Evolutionary conservation across 1,140 invertebrate genomes (phyloP), one percentile per base, ranked within the genome.

Genomic region (Olivierus martensii): DNA sequence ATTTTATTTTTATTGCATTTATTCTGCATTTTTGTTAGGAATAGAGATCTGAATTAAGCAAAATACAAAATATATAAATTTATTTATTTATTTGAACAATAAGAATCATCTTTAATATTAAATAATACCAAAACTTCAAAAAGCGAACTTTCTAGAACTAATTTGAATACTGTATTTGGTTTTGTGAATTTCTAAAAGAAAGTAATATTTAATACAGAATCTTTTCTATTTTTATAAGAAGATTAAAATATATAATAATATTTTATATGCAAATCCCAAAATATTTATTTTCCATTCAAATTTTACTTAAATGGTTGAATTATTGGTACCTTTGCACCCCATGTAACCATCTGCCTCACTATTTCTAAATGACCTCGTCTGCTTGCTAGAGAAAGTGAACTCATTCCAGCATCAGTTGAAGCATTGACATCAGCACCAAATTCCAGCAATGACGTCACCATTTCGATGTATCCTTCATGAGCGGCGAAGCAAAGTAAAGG

Each of bases 341-440:
- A 61, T 63, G 64, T 35, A 63, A 72, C 56, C 7, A 73, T 50
- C 9, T 70, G 37, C 28, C 65, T 56, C 2, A 71, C 46, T 45
- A 66, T 64, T 35, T 67, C 62, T 52, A 58, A 21, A 58, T 46
- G 55, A 48, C 64, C 38, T 63, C 68, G 79, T 55, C 83, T 78
- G 48, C 85, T 80, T 4, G 87, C 85, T 46, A 89, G 69, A 19
- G 81, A 79, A 9, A 91, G 66, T 0, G 87, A 80, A 1, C 84
- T 85, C 57, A 81, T 82, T 6, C 87, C 87, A 66, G 91, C 87
- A 59, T 83, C 86, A 59, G 94, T 95, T 0, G 82, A 80, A 51
- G 83, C 73, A 65, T 93, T 87, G 0, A 93, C 78, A 69, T 93
- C 81, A 2, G 90, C 91, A 14, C 89, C 90, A 67, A 92, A 91